Evolutionary conservation across 2,888 invertebrate species (phyloP).

Genomic region (Eurois occulta): DNA sequence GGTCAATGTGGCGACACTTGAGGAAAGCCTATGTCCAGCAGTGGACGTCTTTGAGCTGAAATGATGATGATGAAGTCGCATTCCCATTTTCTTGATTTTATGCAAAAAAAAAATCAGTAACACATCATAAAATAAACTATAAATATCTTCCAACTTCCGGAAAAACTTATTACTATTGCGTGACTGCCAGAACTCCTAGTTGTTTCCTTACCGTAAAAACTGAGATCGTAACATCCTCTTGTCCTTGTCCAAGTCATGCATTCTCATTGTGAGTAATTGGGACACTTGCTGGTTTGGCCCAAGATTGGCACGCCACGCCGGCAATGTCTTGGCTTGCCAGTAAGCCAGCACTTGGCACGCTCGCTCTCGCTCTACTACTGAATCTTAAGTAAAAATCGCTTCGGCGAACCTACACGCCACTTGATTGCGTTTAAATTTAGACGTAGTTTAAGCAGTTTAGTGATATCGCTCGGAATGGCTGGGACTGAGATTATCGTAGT

Average conservation of each 20-base stretch:
- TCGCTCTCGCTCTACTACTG: conserved; percentile 52
- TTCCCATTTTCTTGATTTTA: neutral
- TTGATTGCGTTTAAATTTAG: conserved; percentile 68
- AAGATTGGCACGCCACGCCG: conserved; percentile 46
- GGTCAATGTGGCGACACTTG: no score
- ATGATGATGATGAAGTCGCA: no score
- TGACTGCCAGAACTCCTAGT: conserved; percentile 19
- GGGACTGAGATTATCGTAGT: conserved; percentile 22
- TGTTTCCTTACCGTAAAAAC: conserved; percentile 12
- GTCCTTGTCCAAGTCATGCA: conserved; percentile 49
- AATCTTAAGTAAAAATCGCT: conserved; percentile 70
- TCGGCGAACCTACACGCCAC: conserved; percentile 58
- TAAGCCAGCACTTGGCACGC: conserved; percentile 65
- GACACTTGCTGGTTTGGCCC: conserved; percentile 42
- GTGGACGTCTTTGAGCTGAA: no score
- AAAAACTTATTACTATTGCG: conserved; percentile 16
- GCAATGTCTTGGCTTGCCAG: conserved; percentile 60
- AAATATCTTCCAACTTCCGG: neutral
- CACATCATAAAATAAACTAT: conserved; percentile 1
- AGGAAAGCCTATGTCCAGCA: no score
- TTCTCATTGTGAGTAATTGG: conserved; percentile 60
- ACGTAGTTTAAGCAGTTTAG: conserved; percentile 46
- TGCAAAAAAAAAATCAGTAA: neutral
- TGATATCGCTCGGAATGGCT: conserved; percentile 33
- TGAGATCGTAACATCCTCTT: conserved; percentile 30